phyloP scores from a whole-genome alignment of 2,113 vertebrate species.

The Camelus dromedarius region DNA sequence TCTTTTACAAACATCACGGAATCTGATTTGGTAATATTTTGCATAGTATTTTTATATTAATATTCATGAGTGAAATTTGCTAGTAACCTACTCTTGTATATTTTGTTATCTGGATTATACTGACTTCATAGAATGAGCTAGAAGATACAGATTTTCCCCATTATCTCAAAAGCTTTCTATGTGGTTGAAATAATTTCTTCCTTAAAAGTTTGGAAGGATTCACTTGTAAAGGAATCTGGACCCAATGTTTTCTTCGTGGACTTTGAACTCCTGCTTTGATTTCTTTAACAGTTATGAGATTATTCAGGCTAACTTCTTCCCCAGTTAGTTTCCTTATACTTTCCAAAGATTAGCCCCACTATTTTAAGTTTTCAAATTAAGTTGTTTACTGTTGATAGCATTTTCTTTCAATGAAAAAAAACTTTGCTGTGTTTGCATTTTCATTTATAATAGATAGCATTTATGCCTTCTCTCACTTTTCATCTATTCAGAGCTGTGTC shows the following conservation, averaged over 20 bases:
- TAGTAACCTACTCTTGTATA: neutral
- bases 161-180: neutral
- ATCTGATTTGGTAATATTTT: neutral
- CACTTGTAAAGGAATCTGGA: neutral
- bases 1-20: neutral
- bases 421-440: neutral
- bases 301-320: neutral
- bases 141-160: neutral
- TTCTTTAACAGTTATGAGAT: neutral
- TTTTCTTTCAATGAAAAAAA: neutral
- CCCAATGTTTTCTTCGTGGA: neutral
- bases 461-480: neutral
- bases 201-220: neutral
- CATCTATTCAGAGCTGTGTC: neutral
- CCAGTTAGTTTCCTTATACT: neutral
- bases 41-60: neutral
- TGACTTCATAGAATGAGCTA: neutral
- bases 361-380: neutral
- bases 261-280: neutral
- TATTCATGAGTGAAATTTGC: neutral
- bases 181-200: neutral
- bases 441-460: neutral
- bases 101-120: neutral
- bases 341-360: neutral
- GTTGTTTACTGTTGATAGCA: neutral